A percentile compares a stretch with the other conserved stretches of the same genome.
Conservation (phyloP, 2,113 vertebrate species). For the Tetraodon nigroviridis region DNA sequence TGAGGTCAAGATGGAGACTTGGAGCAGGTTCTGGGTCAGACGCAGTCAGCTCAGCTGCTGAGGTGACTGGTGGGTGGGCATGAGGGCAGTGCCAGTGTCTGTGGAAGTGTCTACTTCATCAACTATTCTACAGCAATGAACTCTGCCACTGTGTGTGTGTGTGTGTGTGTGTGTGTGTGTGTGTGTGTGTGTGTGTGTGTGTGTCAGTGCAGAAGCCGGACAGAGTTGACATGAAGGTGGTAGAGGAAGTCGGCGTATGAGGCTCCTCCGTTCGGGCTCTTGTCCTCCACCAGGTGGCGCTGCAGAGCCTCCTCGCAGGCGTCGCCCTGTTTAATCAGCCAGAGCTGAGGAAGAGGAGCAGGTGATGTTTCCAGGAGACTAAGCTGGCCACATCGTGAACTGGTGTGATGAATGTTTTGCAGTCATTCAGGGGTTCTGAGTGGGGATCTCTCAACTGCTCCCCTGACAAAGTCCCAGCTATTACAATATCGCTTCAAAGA, state of each 20-base stretch:
- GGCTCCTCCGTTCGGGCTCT: slow-evolving; percentile 76
- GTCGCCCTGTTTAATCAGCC: slow-evolving; percentile 73
- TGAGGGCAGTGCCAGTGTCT: too few relatives aligned
- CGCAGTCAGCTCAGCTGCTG: too few relatives aligned
- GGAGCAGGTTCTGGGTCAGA: slow-evolving; percentile 75
- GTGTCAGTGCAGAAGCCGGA: slow-evolving; percentile 64
- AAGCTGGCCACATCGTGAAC: too few relatives aligned
- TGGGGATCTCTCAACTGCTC: too few relatives aligned
- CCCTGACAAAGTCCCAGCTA: too few relatives aligned
- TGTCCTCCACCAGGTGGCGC: slow-evolving; percentile 76
- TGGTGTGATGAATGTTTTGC: too few relatives aligned
- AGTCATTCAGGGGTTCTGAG: too few relatives aligned
- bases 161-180: background rate
- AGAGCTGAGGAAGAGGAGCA: slow-evolving; percentile 51
- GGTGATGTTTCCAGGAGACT: too few relatives aligned
- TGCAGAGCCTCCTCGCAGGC: slow-evolving; percentile 72
- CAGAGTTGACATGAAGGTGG: slow-evolving; percentile 74
- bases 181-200: background rate
- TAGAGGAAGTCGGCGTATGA: slow-evolving; percentile 78
- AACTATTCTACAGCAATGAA: too few relatives aligned
- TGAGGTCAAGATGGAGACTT: slow-evolving; percentile 99
- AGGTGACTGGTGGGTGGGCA: too few relatives aligned
- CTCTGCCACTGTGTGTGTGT: background rate
- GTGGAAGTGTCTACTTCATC: too few relatives aligned
- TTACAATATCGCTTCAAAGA: background rate